phyloP scores from a whole-genome alignment of 2,113 vertebrate species.

The Oriolus oriolus region DNA sequence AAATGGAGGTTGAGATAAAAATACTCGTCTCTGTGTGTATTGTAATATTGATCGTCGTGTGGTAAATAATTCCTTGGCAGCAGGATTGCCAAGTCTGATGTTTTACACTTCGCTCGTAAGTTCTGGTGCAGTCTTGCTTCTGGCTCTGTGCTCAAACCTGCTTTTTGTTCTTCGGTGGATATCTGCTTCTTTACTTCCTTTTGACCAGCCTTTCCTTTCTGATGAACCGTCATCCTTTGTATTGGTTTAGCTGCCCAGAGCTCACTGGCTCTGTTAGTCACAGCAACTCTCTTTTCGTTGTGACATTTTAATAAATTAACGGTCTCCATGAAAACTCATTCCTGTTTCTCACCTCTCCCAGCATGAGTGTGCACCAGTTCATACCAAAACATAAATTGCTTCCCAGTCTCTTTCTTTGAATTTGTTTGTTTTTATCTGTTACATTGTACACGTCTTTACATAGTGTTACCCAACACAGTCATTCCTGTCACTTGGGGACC shows the following conservation, averaged over 20 bases:
- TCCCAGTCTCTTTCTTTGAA: background rate
- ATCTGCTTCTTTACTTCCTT: background rate
- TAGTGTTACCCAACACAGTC: background rate
- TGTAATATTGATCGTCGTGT: background rate
- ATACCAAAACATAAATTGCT: background rate
- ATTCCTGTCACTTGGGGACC: background rate
- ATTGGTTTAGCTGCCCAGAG: background rate
- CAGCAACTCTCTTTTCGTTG: background rate
- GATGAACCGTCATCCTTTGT: background rate
- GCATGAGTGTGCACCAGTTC: background rate
- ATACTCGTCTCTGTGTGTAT: background rate
- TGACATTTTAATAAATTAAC: background rate
- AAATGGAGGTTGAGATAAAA: conserved; percentile 42
- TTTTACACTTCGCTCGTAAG: background rate
- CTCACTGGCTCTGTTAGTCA: background rate
- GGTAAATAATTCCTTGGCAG: conserved; percentile 13
- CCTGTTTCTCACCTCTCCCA: background rate
- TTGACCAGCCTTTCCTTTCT: background rate
- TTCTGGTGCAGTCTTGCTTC: background rate
- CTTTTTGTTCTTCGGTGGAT: background rate
- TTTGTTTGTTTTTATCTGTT: background rate
- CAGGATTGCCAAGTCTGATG: background rate
- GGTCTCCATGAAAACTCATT: background rate
- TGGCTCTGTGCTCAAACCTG: background rate
- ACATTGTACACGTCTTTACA: fast-evolving